Evolutionary conservation across 2,888 invertebrate genomes (phyloP).

Genomic region (Dryobota labecula): DNA sequence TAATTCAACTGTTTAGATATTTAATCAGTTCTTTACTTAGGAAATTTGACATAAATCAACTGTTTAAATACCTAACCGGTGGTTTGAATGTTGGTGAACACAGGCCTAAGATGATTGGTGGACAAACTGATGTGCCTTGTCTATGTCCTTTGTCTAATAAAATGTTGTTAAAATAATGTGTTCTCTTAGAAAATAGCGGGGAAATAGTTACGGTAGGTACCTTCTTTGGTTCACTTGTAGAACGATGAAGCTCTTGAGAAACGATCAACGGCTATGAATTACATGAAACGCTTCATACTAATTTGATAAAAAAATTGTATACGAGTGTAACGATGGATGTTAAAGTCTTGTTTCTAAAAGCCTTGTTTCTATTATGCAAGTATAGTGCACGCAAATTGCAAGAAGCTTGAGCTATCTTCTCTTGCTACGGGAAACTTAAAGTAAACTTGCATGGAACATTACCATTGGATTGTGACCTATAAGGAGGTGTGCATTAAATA

Average conservation of each 20-base stretch:
- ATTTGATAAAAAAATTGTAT: conserved; percentile 2
- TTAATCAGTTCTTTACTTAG: too few species aligned
- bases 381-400: not conserved
- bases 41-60: too few species aligned
- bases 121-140: conserved; percentile 51
- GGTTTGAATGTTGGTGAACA: too few species aligned
- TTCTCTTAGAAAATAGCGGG: not conserved
- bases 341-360: not conserved
- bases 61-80: too few species aligned
- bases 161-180: conserved; percentile 6
- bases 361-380: not conserved
- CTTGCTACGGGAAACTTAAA: not conserved
- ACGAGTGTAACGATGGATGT: not conserved
- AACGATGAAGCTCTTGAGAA: conserved; percentile 3
- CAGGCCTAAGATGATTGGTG: too few species aligned
- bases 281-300: not conserved
- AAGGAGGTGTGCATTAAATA: not conserved
- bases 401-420: not conserved
- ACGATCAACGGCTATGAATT: not conserved
- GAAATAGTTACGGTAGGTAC: not conserved
- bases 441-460: not conserved
- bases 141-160: conserved; percentile 18
- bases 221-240: not conserved
- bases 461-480: not conserved
- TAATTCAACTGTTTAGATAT: too few species aligned